These are phyloP conservation scores for Sciaenops ocellatus DNA, from an alignment of 2,797 vertebrate species.

Conservation along the genomic window DNA sequence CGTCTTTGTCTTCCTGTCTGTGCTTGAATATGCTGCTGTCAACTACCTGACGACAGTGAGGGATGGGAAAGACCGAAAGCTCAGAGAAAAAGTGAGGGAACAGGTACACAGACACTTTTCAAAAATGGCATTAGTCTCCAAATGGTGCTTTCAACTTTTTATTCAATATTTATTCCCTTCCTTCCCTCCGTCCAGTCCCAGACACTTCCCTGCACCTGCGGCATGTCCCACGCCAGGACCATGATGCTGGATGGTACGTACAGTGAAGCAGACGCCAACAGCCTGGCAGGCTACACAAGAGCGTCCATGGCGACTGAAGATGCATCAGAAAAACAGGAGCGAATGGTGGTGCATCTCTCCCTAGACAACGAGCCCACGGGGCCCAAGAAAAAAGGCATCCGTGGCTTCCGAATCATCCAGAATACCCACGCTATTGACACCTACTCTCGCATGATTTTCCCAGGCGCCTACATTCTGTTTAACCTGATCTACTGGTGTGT, in stretches of 20 bases:
- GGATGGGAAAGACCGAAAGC: constrained; percentile 89
- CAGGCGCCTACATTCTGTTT: constrained; percentile 94
- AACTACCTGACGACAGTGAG: constrained; percentile 91
- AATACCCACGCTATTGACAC: constrained; percentile 95
- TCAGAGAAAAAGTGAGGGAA: constrained; percentile 80
- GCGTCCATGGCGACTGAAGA: constrained; percentile 85
- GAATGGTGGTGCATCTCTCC: constrained; percentile 90
- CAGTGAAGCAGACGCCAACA: constrained; percentile 92
- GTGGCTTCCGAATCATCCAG: constrained; percentile 90
- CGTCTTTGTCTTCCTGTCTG: constrained; percentile 87
- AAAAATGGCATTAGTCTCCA: neutral
- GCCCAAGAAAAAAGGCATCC: constrained; percentile 86
- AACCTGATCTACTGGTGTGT: constrained; percentile 98
- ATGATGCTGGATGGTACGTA: constrained; percentile 92
- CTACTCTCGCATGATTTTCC: constrained; percentile 95
- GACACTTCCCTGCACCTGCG: constrained; percentile 87
- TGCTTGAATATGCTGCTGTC: constrained; percentile 86
- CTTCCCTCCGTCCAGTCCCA: constrained; percentile 53
- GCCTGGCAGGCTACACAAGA: constrained; percentile 91
- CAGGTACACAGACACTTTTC: constrained; percentile 68
- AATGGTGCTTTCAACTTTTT: neutral
- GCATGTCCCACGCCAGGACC: constrained; percentile 89
- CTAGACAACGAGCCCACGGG: constrained; percentile 87
- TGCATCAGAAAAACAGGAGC: constrained; percentile 89
- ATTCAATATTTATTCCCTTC: neutral